These are phyloP conservation scores for Notodonta ziczac DNA, from an alignment of 2,888 invertebrate species.

Conservation along the genomic window DNA sequence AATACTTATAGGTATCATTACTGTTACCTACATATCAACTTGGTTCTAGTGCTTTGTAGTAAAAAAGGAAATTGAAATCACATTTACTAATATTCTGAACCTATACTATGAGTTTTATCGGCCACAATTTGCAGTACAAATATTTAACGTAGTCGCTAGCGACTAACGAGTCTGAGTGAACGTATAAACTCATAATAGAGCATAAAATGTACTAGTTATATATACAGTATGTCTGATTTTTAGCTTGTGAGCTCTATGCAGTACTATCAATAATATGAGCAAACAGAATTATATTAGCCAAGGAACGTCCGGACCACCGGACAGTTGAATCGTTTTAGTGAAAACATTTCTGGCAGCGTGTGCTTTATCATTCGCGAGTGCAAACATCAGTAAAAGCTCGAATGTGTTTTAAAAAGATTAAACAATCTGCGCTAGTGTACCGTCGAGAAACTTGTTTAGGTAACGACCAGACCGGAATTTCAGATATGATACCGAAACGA, in stretches of 20 bases:
- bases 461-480: conserved; percentile 36
- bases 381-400: conserved; percentile 64
- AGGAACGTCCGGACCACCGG: conserved; percentile 34
- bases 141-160: too few species aligned
- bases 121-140: too few species aligned
- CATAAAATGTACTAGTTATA: too few species aligned
- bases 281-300: conserved; percentile 44
- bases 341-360: conserved; percentile 62
- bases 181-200: too few species aligned
- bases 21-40: conserved; percentile 7
- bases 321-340: conserved; percentile 54
- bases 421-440: conserved; percentile 52
- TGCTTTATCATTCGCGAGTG: conserved; percentile 70
- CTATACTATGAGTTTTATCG: too few species aligned
- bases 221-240: too few species aligned
- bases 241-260: conserved; percentile 2
- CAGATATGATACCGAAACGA: conserved; percentile 21
- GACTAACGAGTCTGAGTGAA: too few species aligned
- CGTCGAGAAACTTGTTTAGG: conserved; percentile 40
- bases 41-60: too few species aligned
- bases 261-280: conserved; percentile 37
- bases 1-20: not conserved
- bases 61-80: too few species aligned
- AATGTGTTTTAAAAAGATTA: conserved; percentile 56
- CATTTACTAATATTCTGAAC: too few species aligned